These are phyloP conservation scores for Lontra canadensis DNA, from an alignment of 2,113 vertebrate genomes.

Conservation along the genomic window DNA sequence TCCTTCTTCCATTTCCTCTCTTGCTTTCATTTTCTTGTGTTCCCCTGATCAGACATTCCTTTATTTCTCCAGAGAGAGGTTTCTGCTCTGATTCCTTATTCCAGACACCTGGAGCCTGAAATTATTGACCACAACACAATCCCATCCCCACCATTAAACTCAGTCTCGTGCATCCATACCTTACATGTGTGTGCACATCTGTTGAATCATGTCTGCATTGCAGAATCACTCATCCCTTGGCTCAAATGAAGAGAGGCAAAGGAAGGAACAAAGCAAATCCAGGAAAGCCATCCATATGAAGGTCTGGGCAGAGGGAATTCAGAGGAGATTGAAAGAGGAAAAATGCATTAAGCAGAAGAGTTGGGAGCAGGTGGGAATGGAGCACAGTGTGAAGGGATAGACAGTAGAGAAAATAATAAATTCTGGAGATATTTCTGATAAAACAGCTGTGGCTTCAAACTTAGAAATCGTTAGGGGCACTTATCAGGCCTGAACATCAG, in stretches of 20 bases:
- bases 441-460: not conserved
- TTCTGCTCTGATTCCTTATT: not conserved
- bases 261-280: not conserved
- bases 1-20: not conserved
- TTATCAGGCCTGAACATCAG: not conserved
- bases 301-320: not conserved
- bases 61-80: not conserved
- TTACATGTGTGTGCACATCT: not conserved
- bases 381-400: not conserved
- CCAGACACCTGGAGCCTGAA: not conserved
- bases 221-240: not conserved
- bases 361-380: fast-evolving
- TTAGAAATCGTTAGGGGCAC: not conserved
- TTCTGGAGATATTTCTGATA: not conserved
- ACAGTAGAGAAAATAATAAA: not conserved
- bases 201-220: not conserved
- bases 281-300: not conserved
- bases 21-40: not conserved
- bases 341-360: not conserved
- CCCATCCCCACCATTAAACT: not conserved
- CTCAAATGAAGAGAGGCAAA: not conserved
- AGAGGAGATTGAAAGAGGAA: not conserved
- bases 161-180: not conserved
- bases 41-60: not conserved
- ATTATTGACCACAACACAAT: not conserved